phyloP scores from a whole-genome alignment of 2,888 invertebrate species.

The Eristalis arbustorum region DNA sequence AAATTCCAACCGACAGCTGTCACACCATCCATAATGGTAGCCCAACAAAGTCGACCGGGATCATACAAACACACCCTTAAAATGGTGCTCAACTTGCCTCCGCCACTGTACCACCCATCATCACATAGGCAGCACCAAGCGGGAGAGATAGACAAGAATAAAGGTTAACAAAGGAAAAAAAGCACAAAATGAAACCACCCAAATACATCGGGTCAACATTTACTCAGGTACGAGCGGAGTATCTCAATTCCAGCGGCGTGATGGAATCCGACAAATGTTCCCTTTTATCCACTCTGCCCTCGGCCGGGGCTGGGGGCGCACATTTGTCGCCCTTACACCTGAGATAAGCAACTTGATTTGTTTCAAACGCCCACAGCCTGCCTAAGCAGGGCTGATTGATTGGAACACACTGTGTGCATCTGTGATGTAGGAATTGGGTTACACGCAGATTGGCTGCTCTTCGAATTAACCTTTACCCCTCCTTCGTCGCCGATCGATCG shows the following conservation, averaged over 20 bases:
- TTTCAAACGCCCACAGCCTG: neutral
- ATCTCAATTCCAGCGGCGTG: slow-evolving; percentile 44
- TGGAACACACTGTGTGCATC: slow-evolving; percentile 39
- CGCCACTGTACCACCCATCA: neutral
- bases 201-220: slow-evolving; percentile 46
- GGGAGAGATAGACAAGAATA: neutral
- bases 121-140: neutral
- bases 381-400: slow-evolving; percentile 54
- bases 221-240: slow-evolving; percentile 34
- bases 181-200: neutral
- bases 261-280: slow-evolving; percentile 31
- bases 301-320: slow-evolving; percentile 12
- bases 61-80: too few species aligned
- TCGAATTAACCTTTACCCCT: slow-evolving; percentile 28
- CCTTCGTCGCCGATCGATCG: neutral
- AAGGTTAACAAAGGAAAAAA: neutral
- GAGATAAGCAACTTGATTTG: slow-evolving; percentile 62
- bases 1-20: too few species aligned
- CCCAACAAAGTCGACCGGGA: too few species aligned
- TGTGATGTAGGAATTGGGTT: slow-evolving; percentile 50
- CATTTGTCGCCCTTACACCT: slow-evolving; percentile 41
- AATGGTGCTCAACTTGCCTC: neutral
- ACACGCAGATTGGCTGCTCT: neutral
- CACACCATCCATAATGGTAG: too few species aligned
- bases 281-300: slow-evolving; percentile 4